Evolutionary conservation across 2,113 vertebrate genomes (phyloP).

Genomic region (Anoplopoma fimbria): DNA sequence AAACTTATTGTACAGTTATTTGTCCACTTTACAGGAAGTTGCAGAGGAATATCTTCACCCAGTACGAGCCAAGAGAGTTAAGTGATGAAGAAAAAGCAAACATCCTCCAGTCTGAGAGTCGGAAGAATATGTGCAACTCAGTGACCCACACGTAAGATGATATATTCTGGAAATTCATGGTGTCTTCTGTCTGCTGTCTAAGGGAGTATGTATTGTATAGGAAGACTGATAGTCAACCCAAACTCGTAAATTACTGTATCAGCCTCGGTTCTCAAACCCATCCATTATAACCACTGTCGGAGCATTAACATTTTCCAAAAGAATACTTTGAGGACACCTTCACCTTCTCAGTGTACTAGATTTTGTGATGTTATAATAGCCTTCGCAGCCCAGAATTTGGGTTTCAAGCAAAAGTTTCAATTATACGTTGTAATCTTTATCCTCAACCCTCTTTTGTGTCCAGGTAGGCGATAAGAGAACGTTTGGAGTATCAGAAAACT

Average conservation of each 20-base stretch:
- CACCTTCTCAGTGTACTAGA: background rate
- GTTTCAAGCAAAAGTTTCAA: background rate
- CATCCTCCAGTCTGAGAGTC: conserved; percentile 74
- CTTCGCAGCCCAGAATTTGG: background rate
- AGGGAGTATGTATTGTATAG: background rate
- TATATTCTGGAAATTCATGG: background rate
- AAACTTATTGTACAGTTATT: background rate
- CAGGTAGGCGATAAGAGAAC: background rate
- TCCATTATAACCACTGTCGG: background rate
- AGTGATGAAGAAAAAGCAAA: conserved; percentile 82
- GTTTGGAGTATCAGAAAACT: background rate
- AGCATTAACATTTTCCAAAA: background rate
- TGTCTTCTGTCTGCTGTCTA: conserved; percentile 1
- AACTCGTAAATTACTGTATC: background rate
- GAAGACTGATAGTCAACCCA: conserved; percentile 9
- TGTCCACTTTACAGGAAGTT: conserved; percentile 81
- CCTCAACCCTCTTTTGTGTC: background rate
- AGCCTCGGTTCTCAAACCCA: background rate
- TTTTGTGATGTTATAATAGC: background rate
- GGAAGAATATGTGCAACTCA: conserved; percentile 84
- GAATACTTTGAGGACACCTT: background rate
- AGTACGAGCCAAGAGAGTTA: conserved; percentile 87
- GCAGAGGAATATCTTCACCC: conserved; percentile 85
- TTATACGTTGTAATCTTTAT: background rate
- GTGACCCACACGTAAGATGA: conserved; percentile 83